Conservation (phyloP, 2,113 vertebrate genomes). For the Microtus pennsylvanicus region DNA sequence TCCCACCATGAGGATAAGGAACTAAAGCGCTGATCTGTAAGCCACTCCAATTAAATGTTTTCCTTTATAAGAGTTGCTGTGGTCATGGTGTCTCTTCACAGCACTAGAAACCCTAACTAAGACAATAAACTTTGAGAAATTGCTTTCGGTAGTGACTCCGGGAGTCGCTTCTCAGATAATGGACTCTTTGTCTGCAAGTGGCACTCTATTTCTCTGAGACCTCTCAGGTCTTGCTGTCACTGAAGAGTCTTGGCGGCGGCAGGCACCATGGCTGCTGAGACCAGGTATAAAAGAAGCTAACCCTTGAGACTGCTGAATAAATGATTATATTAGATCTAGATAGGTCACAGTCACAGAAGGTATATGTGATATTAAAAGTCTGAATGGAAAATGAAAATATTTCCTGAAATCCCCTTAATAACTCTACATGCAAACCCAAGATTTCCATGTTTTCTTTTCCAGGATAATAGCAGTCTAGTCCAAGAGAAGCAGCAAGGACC, state of each 20-base stretch:
- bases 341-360: neutral
- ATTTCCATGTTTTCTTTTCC: slow-evolving; percentile 40
- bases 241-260: neutral
- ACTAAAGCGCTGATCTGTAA: neutral
- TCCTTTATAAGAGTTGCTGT: neutral
- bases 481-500: neutral
- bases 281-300: neutral
- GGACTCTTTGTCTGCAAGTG: slow-evolving; percentile 1
- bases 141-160: slow-evolving; percentile 30
- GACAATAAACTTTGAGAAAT: slow-evolving; percentile 75
- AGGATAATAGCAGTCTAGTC: neutral
- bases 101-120: neutral
- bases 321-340: neutral
- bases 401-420: neutral
- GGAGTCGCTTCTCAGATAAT: slow-evolving; percentile 43
- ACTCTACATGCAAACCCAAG: slow-evolving; percentile 16
- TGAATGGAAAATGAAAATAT: slow-evolving; percentile 32
- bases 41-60: neutral
- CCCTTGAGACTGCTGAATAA: neutral
- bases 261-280: neutral
- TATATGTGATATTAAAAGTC: slow-evolving; percentile 40
- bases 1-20: neutral
- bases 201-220: slow-evolving; percentile 18
- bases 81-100: neutral
- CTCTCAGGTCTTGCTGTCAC: slow-evolving; percentile 19